Evolutionary conservation across 2,797 vertebrate species (phyloP), one percentile per base, ranked within the genome.

Genomic region (Syngnathus rostellatus): DNA sequence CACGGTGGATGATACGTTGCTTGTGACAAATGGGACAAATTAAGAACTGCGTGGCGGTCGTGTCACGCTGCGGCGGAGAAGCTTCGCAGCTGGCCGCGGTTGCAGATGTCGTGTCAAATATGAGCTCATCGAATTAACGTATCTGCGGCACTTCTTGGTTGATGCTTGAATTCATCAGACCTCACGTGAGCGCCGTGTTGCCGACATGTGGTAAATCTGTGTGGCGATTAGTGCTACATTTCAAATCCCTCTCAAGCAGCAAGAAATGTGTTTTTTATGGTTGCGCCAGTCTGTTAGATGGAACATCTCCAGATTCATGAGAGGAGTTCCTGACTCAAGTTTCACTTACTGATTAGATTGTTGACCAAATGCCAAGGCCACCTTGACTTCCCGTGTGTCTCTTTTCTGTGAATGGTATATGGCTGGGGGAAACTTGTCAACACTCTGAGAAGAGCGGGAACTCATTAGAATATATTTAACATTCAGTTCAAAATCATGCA

Each of bases 81-180:
- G 69, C 72, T 64, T 41, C 46, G 60, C 23, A 61, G 51, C 68
- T 68, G 50, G 55, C 37, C 37, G 68, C 41, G 64, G 51, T 65
- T 19, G 17, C 60, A 14, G 55, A 70, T 65, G 57, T 68, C 71
- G 64, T 68, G 64, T 78, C 72, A 63, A 72, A 73, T 79, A 76
- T 77, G 71, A 72, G 63, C 72, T 77, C 76, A 82, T 77, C 63
- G 78, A 79, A 81, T 78, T 65, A 69, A 64, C 65, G 68, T n/a
- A 72, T 71, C 69, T 66, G 72, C 63, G 61, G 68, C 63, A 50
- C 16, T 62, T 67, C 65, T 72, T 63, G 53, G 61, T 79, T 78
- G 74, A 70, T 69, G 77, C 63, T 75, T 72, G 48, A 72, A 64
- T 71, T 63, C 74, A 73, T 72, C 73, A 69, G 57, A 62, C 74